phyloP scores from a whole-genome alignment of 2,888 invertebrate species.

The Rhopalosiphum nymphaeae region DNA sequence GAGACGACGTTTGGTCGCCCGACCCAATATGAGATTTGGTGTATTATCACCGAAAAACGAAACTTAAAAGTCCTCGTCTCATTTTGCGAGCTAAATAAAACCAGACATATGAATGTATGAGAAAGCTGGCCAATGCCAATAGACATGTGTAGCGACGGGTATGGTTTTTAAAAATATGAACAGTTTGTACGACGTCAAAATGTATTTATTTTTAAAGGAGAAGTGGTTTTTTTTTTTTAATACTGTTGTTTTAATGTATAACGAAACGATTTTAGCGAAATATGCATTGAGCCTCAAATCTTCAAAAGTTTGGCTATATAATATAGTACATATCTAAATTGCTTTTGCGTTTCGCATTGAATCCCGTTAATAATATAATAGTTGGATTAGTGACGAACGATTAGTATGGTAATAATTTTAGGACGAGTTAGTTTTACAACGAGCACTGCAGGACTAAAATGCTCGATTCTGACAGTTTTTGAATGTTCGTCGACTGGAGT shows the following conservation, averaged over 20 bases:
- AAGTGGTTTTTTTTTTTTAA: neutral
- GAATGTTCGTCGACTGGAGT: neutral
- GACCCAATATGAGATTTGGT: neutral
- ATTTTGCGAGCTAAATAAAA: neutral
- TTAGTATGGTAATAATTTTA: neutral
- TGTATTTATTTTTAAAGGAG: neutral
- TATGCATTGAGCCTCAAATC: neutral
- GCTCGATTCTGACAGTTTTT: neutral
- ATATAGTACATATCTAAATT: neutral
- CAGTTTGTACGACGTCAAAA: neutral
- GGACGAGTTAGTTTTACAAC: neutral
- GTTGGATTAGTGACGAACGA: neutral
- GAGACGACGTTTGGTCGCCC: neutral
- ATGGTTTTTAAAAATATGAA: neutral
- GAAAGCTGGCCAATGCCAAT: neutral
- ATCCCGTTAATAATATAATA: neutral
- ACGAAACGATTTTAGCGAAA: neutral
- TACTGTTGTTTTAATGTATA: neutral
- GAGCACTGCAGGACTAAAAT: neutral
- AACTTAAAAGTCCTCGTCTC: neutral
- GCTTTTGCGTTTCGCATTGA: neutral
- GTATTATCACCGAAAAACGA: neutral
- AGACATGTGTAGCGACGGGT: neutral
- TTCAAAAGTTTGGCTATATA: neutral
- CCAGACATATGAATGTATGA: neutral